A percentile compares a stretch with the other conserved stretches of the same genome.
These are phyloP conservation scores for Halictus rubicundus DNA, from an alignment of 1,140 invertebrate species.

Conservation along the genomic window DNA sequence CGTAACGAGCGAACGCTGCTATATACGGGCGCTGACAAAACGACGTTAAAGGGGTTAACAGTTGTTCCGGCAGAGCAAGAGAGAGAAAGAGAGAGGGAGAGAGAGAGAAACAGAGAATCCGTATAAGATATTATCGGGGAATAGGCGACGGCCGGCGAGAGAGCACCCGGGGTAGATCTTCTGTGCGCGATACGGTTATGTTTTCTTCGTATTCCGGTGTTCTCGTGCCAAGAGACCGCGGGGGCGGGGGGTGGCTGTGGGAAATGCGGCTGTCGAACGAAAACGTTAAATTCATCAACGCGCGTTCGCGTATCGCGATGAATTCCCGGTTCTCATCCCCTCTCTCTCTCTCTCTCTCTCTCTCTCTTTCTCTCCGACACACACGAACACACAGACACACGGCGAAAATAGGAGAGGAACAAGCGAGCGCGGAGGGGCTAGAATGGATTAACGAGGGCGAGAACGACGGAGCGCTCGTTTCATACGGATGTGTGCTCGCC, in stretches of 20 bases:
- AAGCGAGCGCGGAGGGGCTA: not conserved
- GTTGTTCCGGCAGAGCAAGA: not conserved
- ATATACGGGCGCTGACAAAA: conserved; percentile 26
- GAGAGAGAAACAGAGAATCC: conserved; percentile 3
- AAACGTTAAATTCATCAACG: conserved; percentile 12
- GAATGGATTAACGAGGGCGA: conserved; percentile 34
- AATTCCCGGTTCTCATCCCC: not conserved
- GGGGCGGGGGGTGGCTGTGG: too few relatives aligned
- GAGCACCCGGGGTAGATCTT: not conserved
- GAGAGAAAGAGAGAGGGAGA: too few relatives aligned
- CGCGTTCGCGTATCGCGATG: not conserved
- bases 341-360: too few relatives aligned
- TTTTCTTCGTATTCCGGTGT: not conserved
- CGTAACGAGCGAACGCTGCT: conserved; percentile 12
- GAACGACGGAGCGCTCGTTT: not conserved
- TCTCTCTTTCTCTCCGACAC: too few relatives aligned
- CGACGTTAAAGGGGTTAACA: conserved; percentile 28
- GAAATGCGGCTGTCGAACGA: not conserved
- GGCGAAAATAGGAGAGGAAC: not conserved
- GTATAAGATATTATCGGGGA: conserved; percentile 21
- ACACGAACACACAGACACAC: not conserved
- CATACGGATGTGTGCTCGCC: not conserved
- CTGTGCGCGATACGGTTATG: not conserved
- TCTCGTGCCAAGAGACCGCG: conserved; percentile 2
- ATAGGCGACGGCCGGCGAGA: not conserved